A percentile compares a stretch with the other conserved stretches of the same genome.
Conservation (phyloP, 37 sponge, comb jelly and placozoan species). For the Aphrocallistes beatrix region DNA sequence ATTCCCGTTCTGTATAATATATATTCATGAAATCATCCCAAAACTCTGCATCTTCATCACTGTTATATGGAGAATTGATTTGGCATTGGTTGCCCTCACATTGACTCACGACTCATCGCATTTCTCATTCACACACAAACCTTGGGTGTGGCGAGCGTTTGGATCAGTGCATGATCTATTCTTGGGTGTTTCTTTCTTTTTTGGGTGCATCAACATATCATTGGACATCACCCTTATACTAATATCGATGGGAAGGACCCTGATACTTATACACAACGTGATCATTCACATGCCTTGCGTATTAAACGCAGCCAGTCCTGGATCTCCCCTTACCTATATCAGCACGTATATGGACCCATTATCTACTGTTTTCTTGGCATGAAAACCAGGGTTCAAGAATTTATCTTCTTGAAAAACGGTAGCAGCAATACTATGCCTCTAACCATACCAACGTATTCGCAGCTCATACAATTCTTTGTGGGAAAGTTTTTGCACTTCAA, state of each 20-base stretch:
- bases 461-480: conserved; percentile 42
- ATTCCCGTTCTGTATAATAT: conserved; percentile 30
- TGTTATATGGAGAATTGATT: conserved; percentile 45
- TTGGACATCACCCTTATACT: conserved; percentile 84
- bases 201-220: too few species aligned
- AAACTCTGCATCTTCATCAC: conserved; percentile 27
- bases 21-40: conserved; percentile 37
- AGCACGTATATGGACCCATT: conserved; percentile 76
- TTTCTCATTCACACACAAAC: conserved; percentile 87
- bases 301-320: conserved; percentile 69
- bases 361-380: too few species aligned
- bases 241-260: conserved; percentile 84
- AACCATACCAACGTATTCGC: conserved; percentile 33
- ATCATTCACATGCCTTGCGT: conserved; percentile 60
- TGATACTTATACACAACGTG: conserved; percentile 79
- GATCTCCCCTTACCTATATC: conserved; percentile 72
- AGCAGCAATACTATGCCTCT: too few species aligned
- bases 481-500: conserved; percentile 49
- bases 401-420: too few species aligned
- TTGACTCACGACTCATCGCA: conserved; percentile 82
- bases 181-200: conserved; percentile 60
- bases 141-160: conserved; percentile 82
- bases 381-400: too few species aligned
- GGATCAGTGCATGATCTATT: conserved; percentile 61
- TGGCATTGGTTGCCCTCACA: conserved; percentile 70